Conservation (phyloP, 2,888 invertebrate genomes). For the Galeruca laticollis region DNA sequence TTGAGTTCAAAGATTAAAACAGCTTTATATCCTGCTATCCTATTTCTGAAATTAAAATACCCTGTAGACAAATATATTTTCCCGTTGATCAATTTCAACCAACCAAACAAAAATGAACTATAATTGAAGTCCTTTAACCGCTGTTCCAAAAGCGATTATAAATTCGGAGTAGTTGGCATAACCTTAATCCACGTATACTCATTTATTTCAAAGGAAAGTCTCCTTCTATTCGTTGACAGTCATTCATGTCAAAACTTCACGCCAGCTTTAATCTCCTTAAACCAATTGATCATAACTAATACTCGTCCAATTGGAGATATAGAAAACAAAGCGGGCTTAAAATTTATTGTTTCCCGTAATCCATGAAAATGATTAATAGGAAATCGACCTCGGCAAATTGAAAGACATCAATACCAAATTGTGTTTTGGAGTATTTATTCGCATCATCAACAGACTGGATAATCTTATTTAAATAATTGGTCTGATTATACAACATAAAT, state of each 20-base stretch:
- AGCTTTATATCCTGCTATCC: too few relatives aligned
- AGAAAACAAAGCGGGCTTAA: slow-evolving; percentile 36
- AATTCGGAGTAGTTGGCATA: slow-evolving; percentile 14
- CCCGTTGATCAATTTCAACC: too few relatives aligned
- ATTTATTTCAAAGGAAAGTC: slow-evolving; percentile 29
- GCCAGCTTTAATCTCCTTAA: slow-evolving; percentile 31
- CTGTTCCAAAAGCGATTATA: slow-evolving; percentile 14
- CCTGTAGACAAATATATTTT: too few relatives aligned
- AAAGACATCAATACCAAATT: slow-evolving; percentile 35
- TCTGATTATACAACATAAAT: not conserved
- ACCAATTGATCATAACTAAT: slow-evolving; percentile 37
- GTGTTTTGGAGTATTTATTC: slow-evolving; percentile 22
- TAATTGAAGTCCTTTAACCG: not conserved
- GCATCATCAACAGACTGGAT: not conserved
- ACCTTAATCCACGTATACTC: slow-evolving; percentile 18
- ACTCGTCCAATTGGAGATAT: slow-evolving; percentile 31
- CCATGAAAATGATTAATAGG: slow-evolving; percentile 37
- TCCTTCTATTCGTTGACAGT: slow-evolving; percentile 30
- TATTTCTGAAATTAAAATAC: too few relatives aligned
- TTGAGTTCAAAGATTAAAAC: too few relatives aligned
- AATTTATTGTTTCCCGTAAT: slow-evolving; percentile 39
- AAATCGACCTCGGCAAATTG: slow-evolving; percentile 25
- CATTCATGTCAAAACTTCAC: slow-evolving; percentile 32
- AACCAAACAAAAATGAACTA: not conserved
- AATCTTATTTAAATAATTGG: slow-evolving; percentile 15